These are phyloP conservation scores for Oncorhynchus kisutch DNA, from an alignment of 2,113 vertebrate species.

Conservation along the genomic window DNA sequence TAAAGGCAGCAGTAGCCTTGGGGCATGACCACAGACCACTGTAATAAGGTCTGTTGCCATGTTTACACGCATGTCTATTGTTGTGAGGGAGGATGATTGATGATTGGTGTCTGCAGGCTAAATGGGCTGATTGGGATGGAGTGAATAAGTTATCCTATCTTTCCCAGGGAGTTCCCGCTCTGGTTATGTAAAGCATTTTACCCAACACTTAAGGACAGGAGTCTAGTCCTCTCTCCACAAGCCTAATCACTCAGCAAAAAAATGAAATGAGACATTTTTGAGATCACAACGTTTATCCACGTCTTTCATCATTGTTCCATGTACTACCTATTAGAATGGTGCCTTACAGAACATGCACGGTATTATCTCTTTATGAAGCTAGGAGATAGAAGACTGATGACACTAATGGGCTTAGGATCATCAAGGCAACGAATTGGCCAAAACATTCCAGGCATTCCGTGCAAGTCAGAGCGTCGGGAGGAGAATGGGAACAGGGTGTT, in stretches of 20 bases:
- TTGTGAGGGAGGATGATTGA: slow-evolving; percentile 49
- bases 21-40: slow-evolving; percentile 37
- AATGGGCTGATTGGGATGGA: slow-evolving; percentile 25
- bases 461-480: not conserved
- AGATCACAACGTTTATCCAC: too few relatives aligned
- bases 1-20: slow-evolving; percentile 2
- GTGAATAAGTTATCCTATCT: not conserved
- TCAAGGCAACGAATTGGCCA: slow-evolving; percentile 1
- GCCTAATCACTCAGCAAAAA: too few relatives aligned
- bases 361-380: not conserved
- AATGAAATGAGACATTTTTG: too few relatives aligned
- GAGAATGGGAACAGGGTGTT: not conserved
- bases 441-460: slow-evolving; percentile 1
- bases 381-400: not conserved
- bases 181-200: not conserved
- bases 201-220: too few relatives aligned
- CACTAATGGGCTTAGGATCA: slow-evolving; percentile 1
- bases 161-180: too few relatives aligned
- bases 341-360: too few relatives aligned
- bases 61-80: slow-evolving; percentile 57
- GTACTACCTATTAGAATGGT: too few relatives aligned
- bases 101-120: slow-evolving; percentile 47
- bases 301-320: too few relatives aligned
- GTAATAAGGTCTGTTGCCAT: slow-evolving; percentile 50
- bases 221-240: too few relatives aligned